Conservation (phyloP, 2,888 invertebrate species). For the Pinctada fucata region DNA sequence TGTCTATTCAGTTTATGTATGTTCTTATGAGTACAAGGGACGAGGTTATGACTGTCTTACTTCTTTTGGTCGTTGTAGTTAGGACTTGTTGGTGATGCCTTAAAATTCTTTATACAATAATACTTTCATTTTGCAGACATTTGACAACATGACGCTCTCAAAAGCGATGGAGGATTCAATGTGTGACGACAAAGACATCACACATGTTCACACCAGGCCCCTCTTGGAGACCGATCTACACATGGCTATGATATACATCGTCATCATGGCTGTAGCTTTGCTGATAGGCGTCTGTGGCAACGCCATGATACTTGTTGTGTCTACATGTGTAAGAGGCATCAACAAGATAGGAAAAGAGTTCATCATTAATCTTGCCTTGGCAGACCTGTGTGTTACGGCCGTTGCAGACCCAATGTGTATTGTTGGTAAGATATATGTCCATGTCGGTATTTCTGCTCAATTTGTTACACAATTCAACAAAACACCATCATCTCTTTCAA, state of each 20-base stretch:
- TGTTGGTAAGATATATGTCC: conserved; percentile 52
- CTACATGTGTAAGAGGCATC: conserved; percentile 48
- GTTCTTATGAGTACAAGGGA: no score
- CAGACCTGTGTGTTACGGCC: conserved; percentile 68
- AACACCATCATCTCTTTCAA: no score
- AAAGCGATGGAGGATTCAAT: not conserved
- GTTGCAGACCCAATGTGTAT: conserved; percentile 71
- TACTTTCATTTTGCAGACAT: not conserved
- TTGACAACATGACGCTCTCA: not conserved
- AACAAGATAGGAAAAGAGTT: conserved; percentile 66
- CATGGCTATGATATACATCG: conserved; percentile 62
- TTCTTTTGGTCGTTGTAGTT: no score
- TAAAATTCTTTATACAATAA: no score
- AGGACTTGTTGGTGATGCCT: no score
- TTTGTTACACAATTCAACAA: not conserved
- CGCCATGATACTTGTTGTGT: conserved; percentile 59
- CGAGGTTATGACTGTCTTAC: no score
- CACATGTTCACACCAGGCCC: conserved; percentile 23
- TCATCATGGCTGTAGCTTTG: conserved; percentile 50
- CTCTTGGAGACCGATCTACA: conserved; percentile 52
- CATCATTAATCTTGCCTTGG: conserved; percentile 68
- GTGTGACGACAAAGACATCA: not conserved
- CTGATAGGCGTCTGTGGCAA: conserved; percentile 64
- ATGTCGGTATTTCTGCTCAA: not conserved
- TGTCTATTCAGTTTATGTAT: no score